Evolutionary conservation across 2,113 vertebrate genomes (phyloP).

Genomic region (Heloderma charlesbogerti): DNA sequence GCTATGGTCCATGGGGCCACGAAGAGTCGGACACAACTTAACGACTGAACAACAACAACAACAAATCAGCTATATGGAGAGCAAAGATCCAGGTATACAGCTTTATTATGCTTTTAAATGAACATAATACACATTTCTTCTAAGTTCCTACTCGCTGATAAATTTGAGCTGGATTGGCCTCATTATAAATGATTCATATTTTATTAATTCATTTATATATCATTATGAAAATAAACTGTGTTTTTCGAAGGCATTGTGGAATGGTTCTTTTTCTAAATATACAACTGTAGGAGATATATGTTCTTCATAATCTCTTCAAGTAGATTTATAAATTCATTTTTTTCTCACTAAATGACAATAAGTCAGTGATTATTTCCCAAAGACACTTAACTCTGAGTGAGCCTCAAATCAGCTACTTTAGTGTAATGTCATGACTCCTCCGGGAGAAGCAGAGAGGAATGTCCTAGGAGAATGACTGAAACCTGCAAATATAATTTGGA

Average conservation of each 20-base stretch:
- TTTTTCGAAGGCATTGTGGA: neutral
- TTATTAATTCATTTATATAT: neutral
- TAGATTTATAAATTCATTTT: neutral
- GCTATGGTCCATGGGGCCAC: no score
- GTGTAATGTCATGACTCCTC: neutral
- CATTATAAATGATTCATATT: constrained; percentile 18
- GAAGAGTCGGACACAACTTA: no score
- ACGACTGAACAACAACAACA: no score
- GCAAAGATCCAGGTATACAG: neutral
- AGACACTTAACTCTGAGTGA: neutral
- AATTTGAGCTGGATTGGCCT: neutral
- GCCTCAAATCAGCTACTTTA: neutral
- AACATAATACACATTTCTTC: neutral
- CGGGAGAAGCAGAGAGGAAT: neutral
- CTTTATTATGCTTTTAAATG: neutral
- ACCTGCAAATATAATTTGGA: neutral
- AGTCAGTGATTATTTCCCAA: neutral
- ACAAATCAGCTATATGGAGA: neutral
- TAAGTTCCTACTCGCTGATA: neutral
- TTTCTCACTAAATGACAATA: neutral
- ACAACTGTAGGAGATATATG: neutral
- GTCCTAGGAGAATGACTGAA: neutral
- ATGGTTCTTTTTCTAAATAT: neutral
- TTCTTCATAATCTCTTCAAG: neutral
- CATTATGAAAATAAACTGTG: constrained; percentile 1